Evolutionary conservation across 30 jellyfish, hydroid and myxozoan species (phyloP), one percentile per base, ranked within the genome.

Genomic region (Cassiopea xamachana): DNA sequence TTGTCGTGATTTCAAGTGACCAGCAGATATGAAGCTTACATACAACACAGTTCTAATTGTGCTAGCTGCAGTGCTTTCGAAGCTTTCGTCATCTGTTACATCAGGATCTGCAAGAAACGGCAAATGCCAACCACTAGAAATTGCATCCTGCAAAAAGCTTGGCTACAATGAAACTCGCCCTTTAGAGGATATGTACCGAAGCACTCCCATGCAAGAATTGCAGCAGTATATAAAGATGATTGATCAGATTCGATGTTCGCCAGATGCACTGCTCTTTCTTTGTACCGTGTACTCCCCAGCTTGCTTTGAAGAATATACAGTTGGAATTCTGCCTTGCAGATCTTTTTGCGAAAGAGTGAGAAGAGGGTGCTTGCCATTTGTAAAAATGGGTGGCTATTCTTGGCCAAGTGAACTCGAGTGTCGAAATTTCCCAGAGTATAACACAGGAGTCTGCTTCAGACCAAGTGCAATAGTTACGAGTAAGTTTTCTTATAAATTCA

Each of bases 331-430:
- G 43, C 99, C 99, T 14, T 95, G 99, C 73, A 91, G 97, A 27
- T 95, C 99, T 7, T 97, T 95, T 1, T 95, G 99, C 90, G 89
- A 83, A 59, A 71, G 77, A 48, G 99, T 95, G 78, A 83, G 88
- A 73, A 73, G 73, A 17, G 96, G 96, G 60, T 95, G 99, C 90
- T 13, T 64, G 79, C 86, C 91, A 0, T 79, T 75, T 70, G 84
- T 95, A 43, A 72, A 78, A 15, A 39, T 78, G 60, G 91, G 92
- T 44, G 97, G 92, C 67, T 78, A 69, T 50, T 89, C 90, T 51
- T 95, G 99, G 99, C 99, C 99, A 44, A 77, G 93, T 50, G 99
- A 95, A 73, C 93, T 95, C 43, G 97, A 87, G 60, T 95, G 99
- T 81, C 73, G 49, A 46, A 75, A 80, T 55, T 73, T 95, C 44